Conservation (phyloP, 92 coral and sea anemone genomes). For the Pocillopora meandrina region DNA sequence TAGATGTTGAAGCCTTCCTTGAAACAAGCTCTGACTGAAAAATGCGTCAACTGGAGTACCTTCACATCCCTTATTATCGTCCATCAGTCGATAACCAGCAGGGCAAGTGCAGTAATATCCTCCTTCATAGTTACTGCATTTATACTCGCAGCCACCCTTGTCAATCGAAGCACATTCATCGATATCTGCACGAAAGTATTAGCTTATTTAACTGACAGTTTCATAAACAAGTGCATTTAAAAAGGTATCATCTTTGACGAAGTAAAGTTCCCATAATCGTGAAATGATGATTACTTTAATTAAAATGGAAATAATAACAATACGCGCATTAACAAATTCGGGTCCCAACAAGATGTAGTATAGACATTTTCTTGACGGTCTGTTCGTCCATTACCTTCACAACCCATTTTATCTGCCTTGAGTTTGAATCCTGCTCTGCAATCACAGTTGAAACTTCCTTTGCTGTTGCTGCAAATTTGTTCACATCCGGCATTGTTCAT, state of each 20-base stretch:
- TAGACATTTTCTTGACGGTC: too few relatives aligned
- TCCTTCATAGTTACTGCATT: constrained; percentile 82
- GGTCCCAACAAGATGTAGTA: too few relatives aligned
- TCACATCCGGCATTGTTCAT: constrained; percentile 93
- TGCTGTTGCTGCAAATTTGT: constrained; percentile 82
- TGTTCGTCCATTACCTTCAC: constrained; percentile 66
- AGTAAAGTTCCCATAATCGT: not conserved
- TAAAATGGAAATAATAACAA: too few relatives aligned
- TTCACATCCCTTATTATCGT: constrained; percentile 72
- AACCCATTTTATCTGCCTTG: constrained; percentile 59
- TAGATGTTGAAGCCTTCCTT: too few relatives aligned
- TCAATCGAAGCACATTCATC: constrained; percentile 69
- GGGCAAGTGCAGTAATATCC: constrained; percentile 87
- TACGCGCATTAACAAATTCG: too few relatives aligned
- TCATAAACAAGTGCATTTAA: too few relatives aligned
- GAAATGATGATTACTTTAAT: too few relatives aligned
- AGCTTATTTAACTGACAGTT: too few relatives aligned
- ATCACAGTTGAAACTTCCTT: constrained; percentile 84
- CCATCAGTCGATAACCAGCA: constrained; percentile 75
- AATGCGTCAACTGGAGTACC: constrained; percentile 35
- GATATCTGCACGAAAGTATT: too few relatives aligned
- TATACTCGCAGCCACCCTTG: constrained; percentile 92
- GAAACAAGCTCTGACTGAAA: too few relatives aligned
- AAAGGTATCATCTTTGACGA: too few relatives aligned
- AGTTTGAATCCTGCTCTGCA: constrained; percentile 90